Base-by-base conservation (phyloP, 2,797 vertebrate species). In the Cossypha dichroa region DNA sequence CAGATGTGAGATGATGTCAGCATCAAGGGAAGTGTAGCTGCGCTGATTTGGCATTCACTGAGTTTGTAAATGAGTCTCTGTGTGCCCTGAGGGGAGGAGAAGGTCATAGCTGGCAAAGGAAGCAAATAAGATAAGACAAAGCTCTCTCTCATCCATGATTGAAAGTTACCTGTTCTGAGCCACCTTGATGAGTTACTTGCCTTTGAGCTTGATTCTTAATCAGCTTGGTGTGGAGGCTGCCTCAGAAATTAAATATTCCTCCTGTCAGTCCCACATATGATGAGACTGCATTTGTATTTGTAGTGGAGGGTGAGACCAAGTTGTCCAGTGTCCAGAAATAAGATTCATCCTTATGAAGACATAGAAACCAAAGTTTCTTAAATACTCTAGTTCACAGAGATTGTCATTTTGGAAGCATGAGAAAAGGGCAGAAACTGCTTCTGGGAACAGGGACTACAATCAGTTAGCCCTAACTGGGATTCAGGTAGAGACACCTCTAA, bases 1-100 rank as follows among this genome's bases (percentile, higher is more conserved):
- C 92, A 96, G 91, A 94, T 94, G 93, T 82, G 74, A 59, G 74
- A 62, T 96, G 95, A 92, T 93, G 94, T 96, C 94, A 96, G 81
- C 86, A 91, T 95, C 70, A 74, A 89, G 83, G 38, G 84, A 89
- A 95, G 84, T 38, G 46, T 85, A 95, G 81, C 84, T 94, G 55
- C 48, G 8, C 81, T 89, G 81, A 89, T 95, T 94, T 95, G 81
- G 77, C 86, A 72, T 85, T 95, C 74, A 74, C 20, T 45, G 95
- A 64, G 20, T 96, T 91, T 92, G 84, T 93, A 91, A 95, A 94
- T 93, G 86, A 96, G 90, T n/a, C 70, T 93, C 88, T 92, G 45
- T 91, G 41, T 83, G 58, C 60, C 92, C 78, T 68, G 72, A 85
- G 86, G 85, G 80, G 52, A 91, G 70, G 54, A 87, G 68, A 91